Base-by-base conservation (phyloP, 2,113 vertebrate genomes). In the Gyps fulvus region DNA sequence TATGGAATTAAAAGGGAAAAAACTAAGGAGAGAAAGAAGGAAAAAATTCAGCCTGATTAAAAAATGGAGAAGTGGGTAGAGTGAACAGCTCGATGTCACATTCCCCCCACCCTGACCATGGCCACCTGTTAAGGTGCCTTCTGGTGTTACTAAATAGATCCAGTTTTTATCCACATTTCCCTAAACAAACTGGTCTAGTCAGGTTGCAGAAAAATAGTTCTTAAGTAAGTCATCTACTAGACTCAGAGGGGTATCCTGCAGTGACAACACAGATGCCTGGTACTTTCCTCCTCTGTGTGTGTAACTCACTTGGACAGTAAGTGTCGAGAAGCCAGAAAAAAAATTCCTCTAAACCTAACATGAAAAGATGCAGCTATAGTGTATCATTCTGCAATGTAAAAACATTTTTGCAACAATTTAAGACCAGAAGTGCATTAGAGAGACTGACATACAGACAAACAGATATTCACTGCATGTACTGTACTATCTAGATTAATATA, bases 71-170 rank as follows among this genome's bases (percentile, higher is more conserved):
- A 45, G 19, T 18, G 13, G 18, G 23, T 34, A 78, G 12, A 82
- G 14, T 27, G 6, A 86, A 85, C 31, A 86, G 29, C 7, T 63
- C 3, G 8, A 18, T 2, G 2, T 40, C 34, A 78, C 23, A 47
- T 47, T 47, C 3, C 7, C 3, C 4, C 9, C 7, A n/a, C 3
- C 8, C 23, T 21, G 12, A 42, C 15, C 26, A 31, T 2, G 22
- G 17, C 15, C 49, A 52, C 1, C 15, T 17, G 3, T 76, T 65
- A 90, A 61, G 6, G 5, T n/a, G 21, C 3, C 31, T 74, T 90
- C 32, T 54, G 7, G n/a, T 31, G 69, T 72, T 47, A 52, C 6
- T 19, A 40, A 61, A 78, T 12, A 52, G 19, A 88, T 43, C 9
- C 45, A 12, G 4, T 7, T 76, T 91, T 72, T 61, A 72, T 20